Evolutionary conservation across 2,888 invertebrate species (phyloP).

Genomic region (Oxystoma pomonae): DNA sequence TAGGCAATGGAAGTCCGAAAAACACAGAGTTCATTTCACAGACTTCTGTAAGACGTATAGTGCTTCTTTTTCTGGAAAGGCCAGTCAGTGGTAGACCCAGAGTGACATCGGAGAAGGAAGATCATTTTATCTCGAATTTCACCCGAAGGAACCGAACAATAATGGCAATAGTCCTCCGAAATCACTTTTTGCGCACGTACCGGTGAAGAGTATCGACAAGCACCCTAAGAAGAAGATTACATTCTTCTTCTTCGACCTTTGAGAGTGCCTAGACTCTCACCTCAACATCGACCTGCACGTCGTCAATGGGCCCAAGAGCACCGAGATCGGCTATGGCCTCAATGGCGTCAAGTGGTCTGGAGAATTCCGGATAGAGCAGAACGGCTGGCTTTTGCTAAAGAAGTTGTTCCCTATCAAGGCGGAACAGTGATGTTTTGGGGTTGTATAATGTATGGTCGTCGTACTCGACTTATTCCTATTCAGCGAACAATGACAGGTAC

Average conservation of each 20-base stretch:
- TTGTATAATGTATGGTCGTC: background rate
- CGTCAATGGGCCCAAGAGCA: background rate
- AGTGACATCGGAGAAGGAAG: no score
- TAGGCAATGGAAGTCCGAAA: no score
- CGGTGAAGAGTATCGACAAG: no score
- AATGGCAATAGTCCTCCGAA: no score
- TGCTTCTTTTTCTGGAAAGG: no score
- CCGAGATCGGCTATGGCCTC: background rate
- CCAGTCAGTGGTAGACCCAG: no score
- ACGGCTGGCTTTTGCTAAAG: background rate
- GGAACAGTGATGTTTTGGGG: background rate
- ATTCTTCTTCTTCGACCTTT: background rate
- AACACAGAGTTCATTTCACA: no score
- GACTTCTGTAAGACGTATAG: no score
- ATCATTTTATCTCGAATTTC: no score
- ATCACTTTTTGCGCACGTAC: no score
- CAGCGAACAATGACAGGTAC: background rate
- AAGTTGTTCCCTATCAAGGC: background rate
- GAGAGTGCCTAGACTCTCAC: background rate
- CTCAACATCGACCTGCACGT: background rate
- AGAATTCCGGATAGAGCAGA: background rate
- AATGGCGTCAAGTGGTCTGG: background rate
- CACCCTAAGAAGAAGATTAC: background rate
- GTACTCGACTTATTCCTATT: background rate
- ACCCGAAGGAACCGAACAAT: no score